phyloP scores from a whole-genome alignment of 2,797 vertebrate species.

The Semotilus atromaculatus region DNA sequence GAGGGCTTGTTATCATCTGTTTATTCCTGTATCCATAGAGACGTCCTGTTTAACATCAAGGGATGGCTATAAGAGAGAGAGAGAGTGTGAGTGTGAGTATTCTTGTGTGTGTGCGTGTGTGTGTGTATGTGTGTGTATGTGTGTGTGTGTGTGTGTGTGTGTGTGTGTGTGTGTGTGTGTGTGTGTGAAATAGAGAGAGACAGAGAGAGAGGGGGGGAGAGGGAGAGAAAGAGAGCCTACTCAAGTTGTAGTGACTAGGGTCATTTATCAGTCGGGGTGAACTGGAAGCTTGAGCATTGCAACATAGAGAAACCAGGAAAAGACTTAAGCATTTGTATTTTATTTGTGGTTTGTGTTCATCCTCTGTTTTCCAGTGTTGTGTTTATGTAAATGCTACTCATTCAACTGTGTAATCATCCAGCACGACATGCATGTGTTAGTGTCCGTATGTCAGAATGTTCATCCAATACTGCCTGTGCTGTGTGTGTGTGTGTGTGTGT shows the following conservation, averaged over 20 bases:
- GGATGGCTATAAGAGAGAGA: conserved; percentile 73
- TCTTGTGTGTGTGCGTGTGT: neutral
- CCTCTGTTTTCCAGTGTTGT: conserved; percentile 18
- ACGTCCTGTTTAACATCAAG: conserved; percentile 84
- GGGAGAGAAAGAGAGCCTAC: conserved; percentile 47
- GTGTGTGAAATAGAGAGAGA: conserved; percentile 4
- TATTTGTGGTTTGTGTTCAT: conserved; percentile 42
- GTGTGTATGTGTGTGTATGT: neutral
- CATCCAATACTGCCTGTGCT: conserved; percentile 4
- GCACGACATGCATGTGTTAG: neutral
- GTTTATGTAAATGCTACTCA: conserved; percentile 10
- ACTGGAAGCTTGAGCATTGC: conserved; percentile 44
- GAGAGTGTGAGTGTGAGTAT: conserved; percentile 15
- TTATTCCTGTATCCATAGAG: conserved; percentile 83
- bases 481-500: neutral
- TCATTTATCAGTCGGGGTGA: conserved; percentile 68
- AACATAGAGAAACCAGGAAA: conserved; percentile 1
- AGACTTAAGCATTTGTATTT: conserved; percentile 22
- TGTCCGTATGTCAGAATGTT: conserved; percentile 7
- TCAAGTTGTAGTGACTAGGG: conserved; percentile 75
- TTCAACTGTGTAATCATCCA: neutral
- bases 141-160: neutral
- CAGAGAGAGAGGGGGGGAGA: conserved; percentile 47
- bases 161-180: neutral
- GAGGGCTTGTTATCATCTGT: conserved; percentile 87